Conservation (phyloP, 2,113 vertebrate genomes). For the Etheostoma cragini region DNA sequence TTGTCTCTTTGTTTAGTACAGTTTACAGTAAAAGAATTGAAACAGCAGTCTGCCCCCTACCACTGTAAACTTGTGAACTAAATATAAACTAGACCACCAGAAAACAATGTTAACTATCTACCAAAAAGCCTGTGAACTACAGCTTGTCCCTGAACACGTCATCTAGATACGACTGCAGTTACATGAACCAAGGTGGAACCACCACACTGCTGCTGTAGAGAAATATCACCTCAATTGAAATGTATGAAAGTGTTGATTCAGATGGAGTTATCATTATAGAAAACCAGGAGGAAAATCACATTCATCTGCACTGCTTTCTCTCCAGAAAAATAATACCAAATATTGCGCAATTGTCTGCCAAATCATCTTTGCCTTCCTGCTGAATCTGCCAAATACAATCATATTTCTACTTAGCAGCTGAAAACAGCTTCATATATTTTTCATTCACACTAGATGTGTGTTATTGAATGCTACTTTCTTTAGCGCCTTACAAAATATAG, state of each 20-base stretch:
- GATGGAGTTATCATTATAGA: neutral
- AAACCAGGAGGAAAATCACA: neutral
- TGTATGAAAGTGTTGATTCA: neutral
- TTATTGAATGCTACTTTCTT: neutral
- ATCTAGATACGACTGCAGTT: too few relatives aligned
- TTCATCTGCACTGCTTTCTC: neutral
- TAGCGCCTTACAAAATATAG: neutral
- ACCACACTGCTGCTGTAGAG: neutral
- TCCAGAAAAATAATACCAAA: neutral
- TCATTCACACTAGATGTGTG: neutral
- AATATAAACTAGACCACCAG: conserved; percentile 1
- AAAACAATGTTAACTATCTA: neutral
- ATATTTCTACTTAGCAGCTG: neutral
- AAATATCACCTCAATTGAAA: neutral
- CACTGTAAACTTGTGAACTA: neutral
- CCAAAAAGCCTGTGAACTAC: neutral
- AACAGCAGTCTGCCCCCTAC: neutral
- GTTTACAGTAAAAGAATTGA: too few relatives aligned
- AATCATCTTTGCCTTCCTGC: neutral
- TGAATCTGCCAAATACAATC: neutral
- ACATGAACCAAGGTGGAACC: neutral
- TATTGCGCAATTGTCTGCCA: neutral
- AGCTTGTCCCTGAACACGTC: neutral
- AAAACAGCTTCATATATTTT: conserved; percentile 4
- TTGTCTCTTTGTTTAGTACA: conserved; percentile 7